These are phyloP conservation scores for Butorides virescens DNA, from an alignment of 2,113 vertebrate species.

Conservation along the genomic window DNA sequence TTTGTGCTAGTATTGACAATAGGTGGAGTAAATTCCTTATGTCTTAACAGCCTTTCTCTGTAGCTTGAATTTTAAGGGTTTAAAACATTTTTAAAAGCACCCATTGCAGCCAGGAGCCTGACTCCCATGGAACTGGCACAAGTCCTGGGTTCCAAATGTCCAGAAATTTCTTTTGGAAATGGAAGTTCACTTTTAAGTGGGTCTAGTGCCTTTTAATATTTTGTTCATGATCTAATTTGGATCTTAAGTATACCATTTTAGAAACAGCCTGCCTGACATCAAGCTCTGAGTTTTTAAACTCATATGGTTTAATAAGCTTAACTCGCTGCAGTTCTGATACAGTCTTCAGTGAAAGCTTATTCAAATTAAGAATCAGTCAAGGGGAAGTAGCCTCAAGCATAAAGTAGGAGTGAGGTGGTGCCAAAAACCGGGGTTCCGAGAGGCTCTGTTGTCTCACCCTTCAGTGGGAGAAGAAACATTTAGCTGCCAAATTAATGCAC, in stretches of 20 bases:
- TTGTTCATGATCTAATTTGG: constrained; percentile 33
- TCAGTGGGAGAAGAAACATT: neutral
- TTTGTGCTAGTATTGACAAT: neutral
- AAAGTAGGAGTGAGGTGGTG: constrained; percentile 28
- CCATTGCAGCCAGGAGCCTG: neutral
- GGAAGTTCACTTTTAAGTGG: neutral
- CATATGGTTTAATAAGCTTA: constrained; percentile 8
- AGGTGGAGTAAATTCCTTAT: neutral
- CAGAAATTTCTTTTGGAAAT: neutral
- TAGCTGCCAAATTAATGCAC: neutral
- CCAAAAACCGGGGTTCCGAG: neutral
- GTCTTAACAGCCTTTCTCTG: neutral
- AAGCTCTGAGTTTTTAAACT: constrained; percentile 25
- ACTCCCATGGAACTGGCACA: neutral
- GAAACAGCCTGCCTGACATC: constrained; percentile 35
- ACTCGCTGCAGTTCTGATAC: constrained; percentile 23
- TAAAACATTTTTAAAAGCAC: neutral
- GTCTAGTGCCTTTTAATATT: constrained; percentile 28
- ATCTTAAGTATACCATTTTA: constrained; percentile 15
- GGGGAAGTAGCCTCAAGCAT: constrained; percentile 34
- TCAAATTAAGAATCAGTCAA: constrained; percentile 33
- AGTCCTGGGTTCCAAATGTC: neutral
- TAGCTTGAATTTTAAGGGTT: neutral
- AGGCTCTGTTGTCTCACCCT: constrained; percentile 22
- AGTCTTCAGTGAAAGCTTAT: constrained; percentile 30